Evolutionary conservation across 2,888 invertebrate species (phyloP), one percentile per base, ranked within the genome.

Genomic region (Diarsia brunnea): DNA sequence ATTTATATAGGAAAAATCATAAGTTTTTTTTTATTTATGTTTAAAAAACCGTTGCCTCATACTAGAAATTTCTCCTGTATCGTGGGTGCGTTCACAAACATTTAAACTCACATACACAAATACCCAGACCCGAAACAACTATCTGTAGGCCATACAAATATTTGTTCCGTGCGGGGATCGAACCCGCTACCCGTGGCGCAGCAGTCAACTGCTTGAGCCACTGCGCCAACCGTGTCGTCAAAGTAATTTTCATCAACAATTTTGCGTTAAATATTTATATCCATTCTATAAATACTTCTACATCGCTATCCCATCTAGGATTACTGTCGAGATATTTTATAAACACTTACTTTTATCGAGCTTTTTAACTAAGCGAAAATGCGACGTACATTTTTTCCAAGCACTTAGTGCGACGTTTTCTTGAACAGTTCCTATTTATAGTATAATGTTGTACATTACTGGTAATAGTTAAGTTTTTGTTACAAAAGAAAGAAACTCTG

Each of bases 321-420:
- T 43, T 38, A 45, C 66, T 70, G 49, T 47, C 12, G 66, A 31
- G 45, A 14, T 45, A 69, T 69, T 79, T 69, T 63, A 67, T 67
- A 75, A 75, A 70, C 58, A 79, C 63, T 68, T 45, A 58, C 12
- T 75, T 80, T 68, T 71, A 60, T 60, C 12, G 4, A 55, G 16
- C 31, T 65, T 65, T 74, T 68, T 64, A 71, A 70, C 64, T n/a
- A 53, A 55, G 47, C 63, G n/a, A 71, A 68, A 71, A 63, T 63
- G 55, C 19, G 0, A 60, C n/a, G 47, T 75, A 53, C n/a, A 3
- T 0, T 65, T 66, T 69, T 75, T 75, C 67, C 47, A n/a, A 68
- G 70, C 76, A 81, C 75, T 80, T 71, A 69, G 55, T 49, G 61
- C 49, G 69, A 71, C 71, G 38, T 49, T 81, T 76, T 71, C 76